Base-by-base conservation (phyloP, 2,888 invertebrate genomes). In the Allacma fusca region DNA sequence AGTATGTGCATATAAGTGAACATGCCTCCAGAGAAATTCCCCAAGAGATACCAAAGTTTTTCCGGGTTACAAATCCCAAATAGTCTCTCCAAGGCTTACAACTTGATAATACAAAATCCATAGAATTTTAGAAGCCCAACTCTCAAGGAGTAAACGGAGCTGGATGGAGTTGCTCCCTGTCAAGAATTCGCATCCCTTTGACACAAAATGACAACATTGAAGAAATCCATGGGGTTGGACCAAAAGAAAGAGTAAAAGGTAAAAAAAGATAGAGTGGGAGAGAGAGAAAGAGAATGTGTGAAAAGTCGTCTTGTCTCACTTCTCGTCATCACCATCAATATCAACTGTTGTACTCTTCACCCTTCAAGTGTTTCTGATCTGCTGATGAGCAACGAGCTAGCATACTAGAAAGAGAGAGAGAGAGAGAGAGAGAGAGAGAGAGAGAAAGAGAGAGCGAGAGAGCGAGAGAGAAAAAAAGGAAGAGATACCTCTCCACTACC, bases 311-410 rank as follows among this genome's bases (percentile, higher is more conserved):
- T 50, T 71, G 29, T 28, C 26, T 59, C 59, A 28, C 28, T 59
- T 72, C 72, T 29, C n/a, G n/a, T 72, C 72, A 57, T 72, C 72
- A 59, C 59, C 59, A 72, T 72, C 59, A 72, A 72, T 59, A 72
- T 72, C 70, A 68, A n/a, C 68, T 21, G 68, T 23, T 68, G 40
- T 23, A 9, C 40, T 64, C 29, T 64, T 43, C 64, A 16, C 73
- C 64, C 62, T 74, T 29, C 57, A 72, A 72, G 72, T 72, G 29
- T 72, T 72, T 9, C 28, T 29, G 50, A 24, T 50, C 24, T 44
- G 19, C 24, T 70, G 70, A 70, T 50, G 26, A 70, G 50, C 65
- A 4, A 50, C 7, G n/a, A 50, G 5, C 5, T n/a, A n/a, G n/a
- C n/a, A n/a, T n/a, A n/a, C n/a, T n/a, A n/a, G n/a, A n/a, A n/a